These are phyloP conservation scores for Pemphigus obesinymphae DNA, from an alignment of 1,140 invertebrate genomes.

Conservation along the genomic window DNA sequence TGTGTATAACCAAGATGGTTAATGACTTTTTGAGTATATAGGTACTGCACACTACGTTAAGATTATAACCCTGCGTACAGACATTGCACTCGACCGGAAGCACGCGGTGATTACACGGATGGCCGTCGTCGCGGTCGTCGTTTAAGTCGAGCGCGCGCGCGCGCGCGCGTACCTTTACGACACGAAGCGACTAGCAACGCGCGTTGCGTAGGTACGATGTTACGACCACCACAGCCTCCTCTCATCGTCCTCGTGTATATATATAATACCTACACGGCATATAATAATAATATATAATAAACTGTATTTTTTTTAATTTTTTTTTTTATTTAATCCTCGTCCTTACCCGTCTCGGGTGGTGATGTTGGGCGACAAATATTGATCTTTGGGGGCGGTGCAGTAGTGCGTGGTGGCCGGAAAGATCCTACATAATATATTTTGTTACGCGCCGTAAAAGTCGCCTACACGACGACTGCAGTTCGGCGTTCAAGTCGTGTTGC, in stretches of 20 bases:
- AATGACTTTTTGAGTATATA: neutral
- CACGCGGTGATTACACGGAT: neutral
- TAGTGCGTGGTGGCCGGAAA: conserved; percentile 38
- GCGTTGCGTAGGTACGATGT: neutral
- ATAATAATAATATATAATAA: neutral
- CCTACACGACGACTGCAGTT: neutral
- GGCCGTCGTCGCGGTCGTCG: neutral
- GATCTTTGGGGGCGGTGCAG: conserved; percentile 17
- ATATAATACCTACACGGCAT: neutral
- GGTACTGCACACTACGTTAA: neutral
- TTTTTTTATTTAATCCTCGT: neutral
- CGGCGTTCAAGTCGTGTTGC: neutral
- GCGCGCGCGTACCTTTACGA: neutral
- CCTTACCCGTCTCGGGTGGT: neutral
- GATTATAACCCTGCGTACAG: neutral
- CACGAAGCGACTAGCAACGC: neutral
- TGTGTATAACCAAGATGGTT: neutral
- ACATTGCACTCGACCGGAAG: conserved; percentile 3
- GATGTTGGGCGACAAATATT: conserved; percentile 30
- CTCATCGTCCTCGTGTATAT: neutral
- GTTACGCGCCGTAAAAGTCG: neutral
- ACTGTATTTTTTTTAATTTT: neutral
- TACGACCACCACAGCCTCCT: neutral
- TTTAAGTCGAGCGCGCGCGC: neutral
- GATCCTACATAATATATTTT: conserved; percentile 17